Base-by-base conservation (phyloP, 1,140 invertebrate species). In the Meteorus sp. region DNA sequence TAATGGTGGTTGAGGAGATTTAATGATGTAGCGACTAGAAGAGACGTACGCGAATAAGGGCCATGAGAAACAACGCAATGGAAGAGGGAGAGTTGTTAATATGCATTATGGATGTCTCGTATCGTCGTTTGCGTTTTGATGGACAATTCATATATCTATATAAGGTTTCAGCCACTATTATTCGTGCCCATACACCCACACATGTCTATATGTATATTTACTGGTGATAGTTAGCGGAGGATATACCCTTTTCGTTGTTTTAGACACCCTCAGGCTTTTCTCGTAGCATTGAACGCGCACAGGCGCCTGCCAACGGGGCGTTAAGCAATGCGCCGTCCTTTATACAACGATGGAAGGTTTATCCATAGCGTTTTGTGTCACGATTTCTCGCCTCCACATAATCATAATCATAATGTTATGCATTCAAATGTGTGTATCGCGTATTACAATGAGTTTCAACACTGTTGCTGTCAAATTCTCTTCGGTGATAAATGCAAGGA, bases 71-170 rank as follows among this genome's bases (percentile, higher is more conserved):
- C n/a, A 20, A 17, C 20, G 41, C 27, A 20, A n/a, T 56, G 53
- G 31, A 54, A 57, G 50, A 57, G 11, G 15, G 17, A 13, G 15
- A 44, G 52, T 20, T 6, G 39, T 45, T 56, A 43, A 51, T 56
- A 61, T 61, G 59, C 59, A 61, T 61, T 61, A 61, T 61, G 53
- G 53, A 61, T 9, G 13, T 7, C 23, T 20, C 35, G 9, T 33
- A 48, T 44, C 47, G 47, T 61, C 37, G 35, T 39, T 50, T 60
- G 52, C 45, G 31, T 51, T 37, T 41, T 39, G 35, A 19, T n/a
- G n/a, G n/a, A n/a, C n/a, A n/a, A n/a, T n/a, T n/a, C n/a, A n/a
- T n/a, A n/a, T n/a, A n/a, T n/a, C n/a, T n/a, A n/a, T n/a, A n/a
- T n/a, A n/a, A n/a, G 9, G 13, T 23, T 52, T 37, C 19, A 37